Conservation (phyloP, 1,140 invertebrate species). For the Drosophila aff. region DNA sequence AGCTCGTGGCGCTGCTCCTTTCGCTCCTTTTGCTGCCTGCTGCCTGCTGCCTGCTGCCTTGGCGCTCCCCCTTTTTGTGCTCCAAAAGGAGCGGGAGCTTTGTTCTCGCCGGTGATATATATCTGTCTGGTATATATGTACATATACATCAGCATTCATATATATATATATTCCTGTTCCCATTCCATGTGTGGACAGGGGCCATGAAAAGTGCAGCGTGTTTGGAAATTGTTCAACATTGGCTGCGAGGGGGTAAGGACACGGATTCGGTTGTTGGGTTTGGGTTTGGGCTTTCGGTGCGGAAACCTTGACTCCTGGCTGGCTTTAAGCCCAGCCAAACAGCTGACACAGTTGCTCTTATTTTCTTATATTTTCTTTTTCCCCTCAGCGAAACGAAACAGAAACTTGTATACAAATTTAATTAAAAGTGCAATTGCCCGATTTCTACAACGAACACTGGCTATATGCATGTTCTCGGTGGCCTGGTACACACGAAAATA, state of each 20-base stretch:
- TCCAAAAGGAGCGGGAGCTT: constrained; percentile 19
- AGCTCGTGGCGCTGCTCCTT: constrained; percentile 38
- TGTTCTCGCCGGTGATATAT: constrained; percentile 57
- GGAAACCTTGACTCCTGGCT: constrained; percentile 19
- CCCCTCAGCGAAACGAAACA: constrained; percentile 8
- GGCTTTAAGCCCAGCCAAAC: constrained; percentile 15
- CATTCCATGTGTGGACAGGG: constrained; percentile 15
- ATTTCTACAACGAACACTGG: constrained; percentile 42
- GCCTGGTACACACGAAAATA: constrained; percentile 2
- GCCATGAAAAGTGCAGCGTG: constrained; percentile 57
- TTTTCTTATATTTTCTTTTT: background rate
- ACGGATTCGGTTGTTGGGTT: background rate
- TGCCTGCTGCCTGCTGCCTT: too few relatives aligned
- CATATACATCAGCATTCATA: constrained; percentile 10
- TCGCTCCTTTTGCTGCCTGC: background rate
- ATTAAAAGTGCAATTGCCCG: constrained; percentile 68
- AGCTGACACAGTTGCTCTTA: constrained; percentile 34
- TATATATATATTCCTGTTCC: constrained; percentile 15
- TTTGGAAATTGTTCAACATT: constrained; percentile 31
- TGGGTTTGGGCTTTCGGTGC: too few relatives aligned
- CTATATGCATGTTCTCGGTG: constrained; percentile 5
- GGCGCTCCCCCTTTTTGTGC: background rate
- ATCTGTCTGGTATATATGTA: constrained; percentile 33
- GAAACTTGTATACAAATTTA: constrained; percentile 63
- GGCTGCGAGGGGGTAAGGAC: background rate